These are phyloP conservation scores for Blera fallax DNA, from an alignment of 2,888 invertebrate genomes.

Conservation along the genomic window DNA sequence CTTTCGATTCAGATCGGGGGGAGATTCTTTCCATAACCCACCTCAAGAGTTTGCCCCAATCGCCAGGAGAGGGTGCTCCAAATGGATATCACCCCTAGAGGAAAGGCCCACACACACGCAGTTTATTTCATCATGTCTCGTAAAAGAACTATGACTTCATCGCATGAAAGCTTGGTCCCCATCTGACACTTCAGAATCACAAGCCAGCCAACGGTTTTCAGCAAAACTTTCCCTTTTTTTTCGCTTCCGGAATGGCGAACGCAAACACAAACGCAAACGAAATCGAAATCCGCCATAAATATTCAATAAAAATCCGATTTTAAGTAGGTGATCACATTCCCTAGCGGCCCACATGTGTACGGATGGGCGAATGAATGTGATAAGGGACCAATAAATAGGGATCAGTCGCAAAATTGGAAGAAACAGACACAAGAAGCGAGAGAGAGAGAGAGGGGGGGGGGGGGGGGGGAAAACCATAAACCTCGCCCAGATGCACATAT, in stretches of 20 bases:
- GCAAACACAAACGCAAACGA: too few species aligned
- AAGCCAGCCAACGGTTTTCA: neutral
- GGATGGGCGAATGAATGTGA: slow-evolving; percentile 25
- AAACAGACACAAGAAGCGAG: neutral
- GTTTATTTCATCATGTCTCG: too few species aligned
- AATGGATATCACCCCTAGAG: too few species aligned
- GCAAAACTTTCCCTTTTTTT: slow-evolving; percentile 59
- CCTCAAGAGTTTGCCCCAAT: too few species aligned
- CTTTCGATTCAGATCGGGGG: too few species aligned
- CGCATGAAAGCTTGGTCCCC: too few species aligned
- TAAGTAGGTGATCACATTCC: slow-evolving; percentile 59
- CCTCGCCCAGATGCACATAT: slow-evolving; percentile 57
- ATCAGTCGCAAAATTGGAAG: slow-evolving; percentile 53
- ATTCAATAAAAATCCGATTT: slow-evolving; percentile 44
- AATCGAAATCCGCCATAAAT: slow-evolving; percentile 53
- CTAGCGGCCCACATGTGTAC: slow-evolving; percentile 32
- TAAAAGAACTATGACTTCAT: too few species aligned
- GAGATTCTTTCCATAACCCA: too few species aligned
- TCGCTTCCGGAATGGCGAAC: slow-evolving; percentile 46
- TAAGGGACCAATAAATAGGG: slow-evolving; percentile 59
- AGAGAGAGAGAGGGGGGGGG: too few species aligned
- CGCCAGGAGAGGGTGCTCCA: too few species aligned
- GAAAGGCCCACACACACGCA: too few species aligned
- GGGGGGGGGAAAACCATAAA: slow-evolving; percentile 8
- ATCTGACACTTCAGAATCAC: neutral